A percentile compares a stretch with the other conserved stretches of the same genome.
These are phyloP conservation scores for Rhagologus leucostigma DNA, from an alignment of 2,113 vertebrate genomes.

Conservation along the genomic window DNA sequence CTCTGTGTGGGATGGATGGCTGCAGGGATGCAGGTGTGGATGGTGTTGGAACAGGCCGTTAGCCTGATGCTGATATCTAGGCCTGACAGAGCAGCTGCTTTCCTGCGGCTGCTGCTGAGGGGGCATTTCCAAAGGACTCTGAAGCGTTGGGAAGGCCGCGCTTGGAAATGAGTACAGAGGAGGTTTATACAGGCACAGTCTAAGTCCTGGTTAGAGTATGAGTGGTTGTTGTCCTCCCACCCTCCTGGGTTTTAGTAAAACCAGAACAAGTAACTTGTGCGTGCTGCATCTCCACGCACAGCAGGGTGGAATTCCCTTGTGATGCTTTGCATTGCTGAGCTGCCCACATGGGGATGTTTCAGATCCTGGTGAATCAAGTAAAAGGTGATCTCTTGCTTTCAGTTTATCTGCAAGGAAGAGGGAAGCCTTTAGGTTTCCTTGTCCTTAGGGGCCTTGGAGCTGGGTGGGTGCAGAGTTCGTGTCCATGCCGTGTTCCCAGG, in stretches of 20 bases:
- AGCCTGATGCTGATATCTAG: neutral
- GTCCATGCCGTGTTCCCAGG: rapidly evolving
- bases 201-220: neutral
- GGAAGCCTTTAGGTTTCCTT: neutral
- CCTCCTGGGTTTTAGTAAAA: neutral
- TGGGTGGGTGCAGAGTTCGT: neutral
- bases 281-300: rapidly evolving
- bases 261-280: neutral
- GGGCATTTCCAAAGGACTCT: neutral
- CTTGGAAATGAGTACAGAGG: neutral
- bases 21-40: too few relatives aligned
- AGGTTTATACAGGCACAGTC: neutral
- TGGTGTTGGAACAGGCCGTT: neutral
- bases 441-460: neutral
- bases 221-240: rapidly evolving
- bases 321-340: neutral
- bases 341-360: rapidly evolving
- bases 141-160: rapidly evolving
- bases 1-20: neutral
- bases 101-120: neutral
- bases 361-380: neutral
- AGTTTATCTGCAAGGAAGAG: neutral
- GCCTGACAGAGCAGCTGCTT: neutral
- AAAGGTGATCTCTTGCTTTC: neutral
- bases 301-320: neutral